Base-by-base conservation (phyloP, 2,888 invertebrate genomes). In the Nomada lathburiana region DNA sequence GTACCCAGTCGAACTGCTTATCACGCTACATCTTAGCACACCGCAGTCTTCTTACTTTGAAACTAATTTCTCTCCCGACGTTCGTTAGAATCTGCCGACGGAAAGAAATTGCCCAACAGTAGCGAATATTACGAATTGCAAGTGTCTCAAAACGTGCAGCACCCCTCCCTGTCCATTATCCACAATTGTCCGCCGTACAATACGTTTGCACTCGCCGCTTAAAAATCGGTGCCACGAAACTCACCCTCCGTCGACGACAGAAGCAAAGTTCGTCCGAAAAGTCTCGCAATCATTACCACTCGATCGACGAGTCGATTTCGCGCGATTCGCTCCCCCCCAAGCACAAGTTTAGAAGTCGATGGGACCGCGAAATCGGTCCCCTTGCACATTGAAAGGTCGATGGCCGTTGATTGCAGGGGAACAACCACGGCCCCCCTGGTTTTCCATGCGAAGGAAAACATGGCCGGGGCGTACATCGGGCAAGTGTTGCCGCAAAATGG, bases 371-470 rank as follows among this genome's bases (percentile, higher is more conserved):
- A 36, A 5, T 36, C 36, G 13, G 20, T 57, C 26, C 69, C 79
- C 79, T 82, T 80, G 76, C 82, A 81, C 71, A 76, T 69, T 78
- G 59, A 75, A 83, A 85, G 80, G 78, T 87, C 84, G 82, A 83
- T 63, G 85, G 44, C 76, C 80, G 76, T 76, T 86, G 83, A 84
- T 94, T 94, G 77, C 91, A 97, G 96, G 90, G 96, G 96, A 84
- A 96, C 96, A 76, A 95, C 95, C 64, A 96, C 96, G 89, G 95
- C 96, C 72, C 96, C 97, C 0, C 95, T 97, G 26, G 96, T 96
- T 82, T 97, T 97, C 89, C 96, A 96, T 85, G 96, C 97, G 0
- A 96, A 96, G 90, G 97, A 98, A 94, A 98, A 98, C 91, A 92
- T 96, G 62, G 96, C 96, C 4, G 97, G 96, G 77, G 96, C 96